Evolutionary conservation across 53 echinoderm and acorn worm species (phyloP), one percentile per base, ranked within the genome.

Genomic region (Luidia sarsii): DNA sequence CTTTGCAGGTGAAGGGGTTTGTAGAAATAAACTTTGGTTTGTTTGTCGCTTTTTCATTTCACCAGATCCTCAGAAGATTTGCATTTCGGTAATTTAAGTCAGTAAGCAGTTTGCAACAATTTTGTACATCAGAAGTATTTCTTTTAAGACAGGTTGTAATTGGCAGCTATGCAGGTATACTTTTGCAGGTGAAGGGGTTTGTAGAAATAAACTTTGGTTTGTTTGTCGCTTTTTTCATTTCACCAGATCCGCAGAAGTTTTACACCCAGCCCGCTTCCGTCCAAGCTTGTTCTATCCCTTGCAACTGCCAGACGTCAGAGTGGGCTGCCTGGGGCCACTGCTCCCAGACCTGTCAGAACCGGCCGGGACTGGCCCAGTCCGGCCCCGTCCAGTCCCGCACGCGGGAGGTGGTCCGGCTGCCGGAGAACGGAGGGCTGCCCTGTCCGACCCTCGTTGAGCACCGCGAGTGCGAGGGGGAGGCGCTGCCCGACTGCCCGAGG

Each of bases 321-420:
- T 99, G 99, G 99, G 63, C 84, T 3, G 45, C 69, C 7, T 99
- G 94, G 94, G 75, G 86, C 36, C 15, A 63, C 28, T 99, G 99
- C 80, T 91, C 94, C 0, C 70, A 87, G 67, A 89, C 99, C 60
- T 99, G 99, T 64, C 89, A 53, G 60, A 79, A 92, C 73, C 38
- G 45, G 6, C 39, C 50, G 0, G 65, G 57, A 62, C 73, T 74
- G 16, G 33, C 32, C 30, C 70, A 82, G 18, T 32, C 62, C 24
- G 89, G 86, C 21, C 27, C 51, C 20, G 8, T 73, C 18, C 87
- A 92, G 66, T 75, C 80, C 31, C 68, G 91, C 53, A 66, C 79
- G 1, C 35, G 99, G 49, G 87, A 91, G 52, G 87, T 99, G 30
- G 32, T 77, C 9, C 69, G 70, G n/a, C 66, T 89, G 43, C 91